Base-by-base conservation (phyloP, 2,113 vertebrate species). In the Ginglymostoma cirratum region DNA sequence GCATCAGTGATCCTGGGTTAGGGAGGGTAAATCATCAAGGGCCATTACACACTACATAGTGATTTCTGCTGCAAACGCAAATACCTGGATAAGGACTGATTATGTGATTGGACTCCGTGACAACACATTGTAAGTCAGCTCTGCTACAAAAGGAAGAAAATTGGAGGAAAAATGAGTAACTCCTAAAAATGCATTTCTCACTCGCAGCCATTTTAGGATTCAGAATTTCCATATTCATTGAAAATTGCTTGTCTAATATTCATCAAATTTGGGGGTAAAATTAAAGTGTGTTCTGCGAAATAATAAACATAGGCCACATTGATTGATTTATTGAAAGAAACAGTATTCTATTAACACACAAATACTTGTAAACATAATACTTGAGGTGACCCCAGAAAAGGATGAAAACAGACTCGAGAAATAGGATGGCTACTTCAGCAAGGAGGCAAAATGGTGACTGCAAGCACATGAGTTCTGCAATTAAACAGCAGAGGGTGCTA, bases 341-440 rank as follows among this genome's bases (percentile, higher is more conserved):
- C 80, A 83, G 38, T 65, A n/a, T 34, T 30, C 52, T 34, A 34
- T 6, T 66, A 34, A 66, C 61, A 61, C 15, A 83, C 3, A 65
- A 65, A 66, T 21, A 92, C 27, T 89, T 89, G 27, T 89, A 90
- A 90, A 34, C 27, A 30, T 90, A 52, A 23, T 93, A 66, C 17
- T 66, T 93, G 89, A 93, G 89, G 89, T 93, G 89, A 93, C 89
- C 61, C 8, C 89, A 93, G 89, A 67, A 67, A 34, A 93, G n/a
- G 89, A 93, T 93, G 61, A 93, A 42, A 19, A 93, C 55, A 92
- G 89, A 93, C 34, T 38, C 61, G 34, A 93, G 65, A 93, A 87
- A 87, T 52, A 66, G 21, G 2, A 61, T 66, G 89, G 67, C 89
- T 38, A 66, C 34, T 93, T 66, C 5, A 93, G n/a, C 34, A 66